These are phyloP conservation scores for Seladonia tumulorum DNA, from an alignment of 2,888 invertebrate species.

Conservation along the genomic window DNA sequence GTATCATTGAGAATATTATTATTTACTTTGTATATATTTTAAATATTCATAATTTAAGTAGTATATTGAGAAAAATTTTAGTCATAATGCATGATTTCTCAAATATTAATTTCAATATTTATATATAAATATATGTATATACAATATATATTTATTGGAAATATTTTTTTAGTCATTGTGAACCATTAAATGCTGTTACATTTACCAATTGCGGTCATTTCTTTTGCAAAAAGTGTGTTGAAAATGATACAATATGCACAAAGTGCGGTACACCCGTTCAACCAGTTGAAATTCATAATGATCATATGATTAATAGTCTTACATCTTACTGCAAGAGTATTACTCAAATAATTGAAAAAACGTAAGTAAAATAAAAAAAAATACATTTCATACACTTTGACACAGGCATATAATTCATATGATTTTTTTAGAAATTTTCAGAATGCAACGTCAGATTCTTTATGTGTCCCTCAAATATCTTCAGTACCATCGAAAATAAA, in stretches of 20 bases:
- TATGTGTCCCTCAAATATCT: slow-evolving; percentile 7
- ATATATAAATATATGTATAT: neutral
- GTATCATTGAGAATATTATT: neutral
- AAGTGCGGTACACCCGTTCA: slow-evolving; percentile 68
- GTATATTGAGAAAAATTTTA: neutral
- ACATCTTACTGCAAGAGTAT: slow-evolving; percentile 67
- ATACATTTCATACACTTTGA: neutral
- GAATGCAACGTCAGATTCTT: slow-evolving; percentile 17
- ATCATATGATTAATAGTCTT: slow-evolving; percentile 66
- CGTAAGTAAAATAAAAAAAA: slow-evolving; percentile 46
- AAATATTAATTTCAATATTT: neutral
- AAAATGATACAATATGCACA: slow-evolving; percentile 56
- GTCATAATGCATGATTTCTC: neutral
- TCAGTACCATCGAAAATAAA: neutral
- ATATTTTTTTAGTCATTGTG: slow-evolving; percentile 42
- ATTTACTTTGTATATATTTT: slow-evolving; percentile 9
- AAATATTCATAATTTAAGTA: neutral
- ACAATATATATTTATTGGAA: neutral
- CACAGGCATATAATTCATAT: neutral
- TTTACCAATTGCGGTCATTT: slow-evolving; percentile 73
- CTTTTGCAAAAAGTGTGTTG: slow-evolving; percentile 71
- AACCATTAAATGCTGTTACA: slow-evolving; percentile 63
- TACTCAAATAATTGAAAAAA: slow-evolving; percentile 60
- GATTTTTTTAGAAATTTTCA: slow-evolving; percentile 52
- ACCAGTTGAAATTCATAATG: slow-evolving; percentile 66